Conservation (phyloP, 1,140 invertebrate genomes). For the Formica selysi region DNA sequence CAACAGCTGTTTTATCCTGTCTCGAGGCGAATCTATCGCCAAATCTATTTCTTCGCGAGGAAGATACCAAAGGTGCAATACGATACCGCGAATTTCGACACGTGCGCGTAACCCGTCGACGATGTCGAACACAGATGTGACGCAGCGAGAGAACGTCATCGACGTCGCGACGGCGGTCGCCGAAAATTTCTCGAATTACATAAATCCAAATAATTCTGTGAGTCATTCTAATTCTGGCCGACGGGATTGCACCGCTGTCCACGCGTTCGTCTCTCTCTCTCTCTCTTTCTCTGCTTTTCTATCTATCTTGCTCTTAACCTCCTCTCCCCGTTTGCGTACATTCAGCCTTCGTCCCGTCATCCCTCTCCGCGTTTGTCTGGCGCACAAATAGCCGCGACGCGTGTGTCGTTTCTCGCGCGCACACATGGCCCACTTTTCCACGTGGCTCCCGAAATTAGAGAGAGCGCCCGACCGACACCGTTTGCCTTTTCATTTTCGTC, state of each 20-base stretch:
- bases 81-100: conserved; percentile 49
- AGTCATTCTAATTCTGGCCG: conserved; percentile 76
- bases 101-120: background rate
- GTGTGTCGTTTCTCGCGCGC: conserved; percentile 67
- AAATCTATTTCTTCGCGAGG: conserved; percentile 13
- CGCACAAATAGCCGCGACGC: conserved; percentile 67
- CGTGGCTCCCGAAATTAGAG: conserved; percentile 70
- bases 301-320: background rate
- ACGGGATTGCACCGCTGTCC: conserved; percentile 60
- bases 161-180: conserved; percentile 43
- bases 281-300: background rate
- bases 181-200: conserved; percentile 75
- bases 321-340: conserved; percentile 5
- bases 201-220: conserved; percentile 75
- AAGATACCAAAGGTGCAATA: conserved; percentile 56
- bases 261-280: background rate
- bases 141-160: conserved; percentile 50
- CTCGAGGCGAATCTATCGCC: background rate
- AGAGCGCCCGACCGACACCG: conserved; percentile 32
- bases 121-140: conserved; percentile 22
- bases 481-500: conserved; percentile 53
- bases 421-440: conserved; percentile 72
- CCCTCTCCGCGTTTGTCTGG: conserved; percentile 54
- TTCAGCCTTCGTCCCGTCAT: conserved; percentile 38
- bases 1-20: background rate